Percentiles rank a stretch among this genome's conserved stretches.
phyloP scores from a whole-genome alignment of 2,113 vertebrate genomes.

The Pipra filicauda region DNA sequence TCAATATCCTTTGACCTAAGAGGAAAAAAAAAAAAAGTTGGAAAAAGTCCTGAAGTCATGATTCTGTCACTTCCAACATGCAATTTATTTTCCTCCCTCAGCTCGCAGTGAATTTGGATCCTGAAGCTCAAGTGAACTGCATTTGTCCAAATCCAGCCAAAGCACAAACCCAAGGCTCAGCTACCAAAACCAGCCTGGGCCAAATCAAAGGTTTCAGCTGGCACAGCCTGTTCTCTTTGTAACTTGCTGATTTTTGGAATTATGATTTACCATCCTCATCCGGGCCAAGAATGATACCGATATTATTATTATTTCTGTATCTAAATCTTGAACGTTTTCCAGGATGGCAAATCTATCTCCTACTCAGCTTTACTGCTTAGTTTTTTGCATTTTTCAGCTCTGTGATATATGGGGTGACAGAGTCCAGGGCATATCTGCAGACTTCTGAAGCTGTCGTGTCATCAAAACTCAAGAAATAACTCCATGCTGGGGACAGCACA shows the following conservation, averaged over 20 bases:
- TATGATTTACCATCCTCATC: background rate
- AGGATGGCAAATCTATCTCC: background rate
- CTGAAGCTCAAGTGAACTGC: background rate
- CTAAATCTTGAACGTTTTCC: background rate
- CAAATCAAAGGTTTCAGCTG: constrained; percentile 2
- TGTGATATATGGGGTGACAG: background rate
- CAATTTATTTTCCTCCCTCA: background rate
- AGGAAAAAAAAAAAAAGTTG: background rate
- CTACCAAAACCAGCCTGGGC: background rate
- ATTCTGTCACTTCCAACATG: background rate
- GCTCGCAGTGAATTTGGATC: background rate
- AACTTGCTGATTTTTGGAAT: background rate
- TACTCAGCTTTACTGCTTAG: background rate
- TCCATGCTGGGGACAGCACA: background rate
- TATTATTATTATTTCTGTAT: background rate
- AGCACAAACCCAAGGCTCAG: background rate
- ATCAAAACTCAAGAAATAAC: background rate
- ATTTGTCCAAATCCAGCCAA: background rate
- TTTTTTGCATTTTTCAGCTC: background rate
- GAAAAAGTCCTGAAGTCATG: background rate
- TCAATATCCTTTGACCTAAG: background rate
- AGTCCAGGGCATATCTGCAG: background rate
- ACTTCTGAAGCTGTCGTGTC: background rate
- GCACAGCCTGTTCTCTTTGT: background rate
- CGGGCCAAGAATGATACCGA: background rate